Evolutionary conservation across 2,113 vertebrate genomes (phyloP).

Genomic region (Scomber colias): DNA sequence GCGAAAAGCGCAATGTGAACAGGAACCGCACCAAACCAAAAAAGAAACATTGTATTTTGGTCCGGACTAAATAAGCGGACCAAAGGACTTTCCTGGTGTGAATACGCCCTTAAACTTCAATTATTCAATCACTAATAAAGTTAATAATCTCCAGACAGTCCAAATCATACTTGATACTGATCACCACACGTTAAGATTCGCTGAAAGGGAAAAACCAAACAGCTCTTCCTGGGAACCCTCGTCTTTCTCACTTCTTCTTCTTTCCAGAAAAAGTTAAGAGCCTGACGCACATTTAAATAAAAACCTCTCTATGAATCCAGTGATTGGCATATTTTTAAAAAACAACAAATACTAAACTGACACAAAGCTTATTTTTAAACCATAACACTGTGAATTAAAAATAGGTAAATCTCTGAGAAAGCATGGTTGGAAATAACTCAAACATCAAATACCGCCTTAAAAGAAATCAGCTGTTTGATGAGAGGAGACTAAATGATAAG

Average conservation of each 20-base stretch:
- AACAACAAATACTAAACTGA: neutral
- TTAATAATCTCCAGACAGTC: too few species aligned
- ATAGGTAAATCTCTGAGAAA: neutral
- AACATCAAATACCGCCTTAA: constrained; percentile 13
- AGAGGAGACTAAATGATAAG: neutral
- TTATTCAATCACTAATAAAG: neutral
- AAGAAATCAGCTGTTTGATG: neutral
- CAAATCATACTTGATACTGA: neutral
- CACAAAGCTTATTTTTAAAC: neutral
- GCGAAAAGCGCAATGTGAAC: too few species aligned
- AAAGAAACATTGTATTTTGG: too few species aligned
- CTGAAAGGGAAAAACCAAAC: neutral
- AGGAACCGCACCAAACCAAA: too few species aligned
- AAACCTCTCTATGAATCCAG: too few species aligned
- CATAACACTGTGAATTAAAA: neutral
- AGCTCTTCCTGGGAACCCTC: too few species aligned
- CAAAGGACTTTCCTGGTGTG: too few species aligned
- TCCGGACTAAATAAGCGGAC: too few species aligned
- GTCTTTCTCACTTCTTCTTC: neutral
- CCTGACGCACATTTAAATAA: neutral
- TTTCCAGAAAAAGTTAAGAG: neutral
- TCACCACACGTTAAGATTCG: neutral
- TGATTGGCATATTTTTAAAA: too few species aligned
- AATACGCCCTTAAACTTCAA: too few species aligned
- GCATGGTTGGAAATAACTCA: constrained; percentile 24